Percentiles rank a stretch among this genome's conserved stretches.
These are phyloP conservation scores for Grammomys surdaster DNA, from an alignment of 2,113 vertebrate genomes.

Conservation along the genomic window DNA sequence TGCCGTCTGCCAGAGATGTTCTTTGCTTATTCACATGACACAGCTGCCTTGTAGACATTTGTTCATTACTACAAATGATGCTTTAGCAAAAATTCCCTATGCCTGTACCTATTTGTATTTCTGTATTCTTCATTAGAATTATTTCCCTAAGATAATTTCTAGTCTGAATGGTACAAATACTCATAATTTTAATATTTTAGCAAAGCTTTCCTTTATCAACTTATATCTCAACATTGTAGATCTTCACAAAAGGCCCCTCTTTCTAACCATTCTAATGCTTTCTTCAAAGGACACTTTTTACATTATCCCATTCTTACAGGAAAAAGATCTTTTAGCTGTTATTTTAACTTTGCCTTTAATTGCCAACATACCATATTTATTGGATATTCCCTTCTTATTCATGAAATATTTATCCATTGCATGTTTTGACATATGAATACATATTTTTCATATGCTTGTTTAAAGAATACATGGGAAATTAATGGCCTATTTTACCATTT, in stretches of 20 bases:
- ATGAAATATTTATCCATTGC: not conserved
- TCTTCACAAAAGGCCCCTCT: not conserved
- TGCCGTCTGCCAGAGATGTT: not conserved
- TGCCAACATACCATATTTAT: not conserved
- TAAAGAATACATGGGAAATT: not conserved
- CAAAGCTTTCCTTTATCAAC: not conserved
- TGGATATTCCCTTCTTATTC: not conserved
- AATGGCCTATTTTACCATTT: not conserved
- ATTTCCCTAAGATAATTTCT: slow-evolving; percentile 12
- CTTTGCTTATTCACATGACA: not conserved
- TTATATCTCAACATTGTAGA: not conserved
- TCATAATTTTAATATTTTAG: slow-evolving; percentile 2
- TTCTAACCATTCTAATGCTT: not conserved
- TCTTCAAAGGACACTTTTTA: not conserved
- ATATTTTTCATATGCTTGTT: not conserved
- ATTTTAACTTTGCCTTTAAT: not conserved
- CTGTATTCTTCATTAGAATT: not conserved
- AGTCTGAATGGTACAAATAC: slow-evolving; percentile 15
- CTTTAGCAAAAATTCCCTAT: not conserved
- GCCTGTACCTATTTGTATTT: not conserved
- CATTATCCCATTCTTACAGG: not conserved
- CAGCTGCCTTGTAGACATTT: not conserved
- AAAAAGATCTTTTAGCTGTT: not conserved
- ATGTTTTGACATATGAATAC: not conserved
- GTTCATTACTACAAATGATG: not conserved